Base-by-base conservation (phyloP, 1,140 invertebrate genomes). In the Drosophila novamexicana region DNA sequence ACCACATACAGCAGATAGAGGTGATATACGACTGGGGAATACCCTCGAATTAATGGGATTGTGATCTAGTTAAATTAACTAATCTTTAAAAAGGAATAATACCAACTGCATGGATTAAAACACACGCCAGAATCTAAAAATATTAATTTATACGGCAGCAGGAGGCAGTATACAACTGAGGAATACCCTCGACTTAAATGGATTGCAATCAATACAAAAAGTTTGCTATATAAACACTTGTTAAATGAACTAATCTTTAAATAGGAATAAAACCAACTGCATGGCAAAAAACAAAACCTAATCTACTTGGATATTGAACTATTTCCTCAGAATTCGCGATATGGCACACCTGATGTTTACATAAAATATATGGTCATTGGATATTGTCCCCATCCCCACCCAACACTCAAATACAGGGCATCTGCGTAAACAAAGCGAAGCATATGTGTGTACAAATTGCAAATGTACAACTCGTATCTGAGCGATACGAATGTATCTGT, bases 401-500 rank as follows among this genome's bases (percentile, higher is more conserved):
- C 16, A 12, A 16, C 16, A 49, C 58, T 22, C 16, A 62, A 45
- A 34, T 44, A 59, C 22, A 59, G 18, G 16, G 9, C 56, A 44
- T 7, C 42, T 22, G 18, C 18, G 10, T 16, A 54, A 37, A 42
- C 40, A 42, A 16, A 2, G 6, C 14, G 34, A 37, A 18, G 14
- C 14, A 32, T 36, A 16, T 16, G 49, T 29, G 49, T 32, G 1
- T 37, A 32, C 54, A 57, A 57, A 44, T 65, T 65, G 52, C 42
- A 66, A 56, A 63, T 36, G 49, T 54, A 7, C 16, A 63, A 57
- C 34, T 36, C 52, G 29, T 70, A 64, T 70, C 68, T 47, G 36
- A 66, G 34, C 34, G 22, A 58, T 42, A 58, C 6, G 42, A 56
- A 36, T 63, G 12, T 18, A 44, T 65, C 56, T 49, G 16, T 4